phyloP scores from a whole-genome alignment of 2,113 vertebrate species.

The Saguinus imperator region DNA sequence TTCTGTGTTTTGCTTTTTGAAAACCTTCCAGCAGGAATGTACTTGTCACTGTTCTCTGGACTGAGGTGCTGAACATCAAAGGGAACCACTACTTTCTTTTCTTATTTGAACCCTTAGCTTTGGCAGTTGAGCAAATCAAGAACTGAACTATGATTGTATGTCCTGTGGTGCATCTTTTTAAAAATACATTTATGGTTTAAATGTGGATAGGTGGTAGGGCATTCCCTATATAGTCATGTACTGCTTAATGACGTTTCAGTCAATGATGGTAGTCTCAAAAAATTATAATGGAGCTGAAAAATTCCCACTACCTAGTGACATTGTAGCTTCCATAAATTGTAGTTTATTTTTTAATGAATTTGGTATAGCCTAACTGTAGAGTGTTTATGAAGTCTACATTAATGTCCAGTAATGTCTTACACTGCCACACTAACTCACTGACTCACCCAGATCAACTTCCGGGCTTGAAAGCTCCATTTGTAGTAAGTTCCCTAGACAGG shows the following conservation, averaged over 20 bases:
- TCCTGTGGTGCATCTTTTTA: not conserved
- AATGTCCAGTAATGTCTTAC: not conserved
- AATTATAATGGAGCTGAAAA: not conserved
- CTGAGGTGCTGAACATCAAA: not conserved
- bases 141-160: not conserved
- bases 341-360: not conserved
- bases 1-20: slow-evolving; percentile 5
- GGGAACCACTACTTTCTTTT: not conserved
- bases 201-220: not conserved
- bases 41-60: not conserved
- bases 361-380: not conserved
- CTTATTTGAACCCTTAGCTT: not conserved
- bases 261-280: not conserved
- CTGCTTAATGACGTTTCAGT: not conserved
- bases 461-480: not conserved
- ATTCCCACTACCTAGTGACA: not conserved
- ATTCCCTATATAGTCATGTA: not conserved
- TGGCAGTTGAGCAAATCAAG: not conserved
- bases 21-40: not conserved
- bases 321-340: not conserved
- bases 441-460: not conserved
- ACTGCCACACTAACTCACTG: not conserved
- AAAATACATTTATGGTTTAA: not conserved
- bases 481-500: not conserved
- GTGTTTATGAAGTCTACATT: not conserved